A percentile compares a stretch with the other conserved stretches of the same genome.
These are phyloP conservation scores for Oceanodroma tethys DNA, from an alignment of 2,113 vertebrate genomes.

Conservation along the genomic window DNA sequence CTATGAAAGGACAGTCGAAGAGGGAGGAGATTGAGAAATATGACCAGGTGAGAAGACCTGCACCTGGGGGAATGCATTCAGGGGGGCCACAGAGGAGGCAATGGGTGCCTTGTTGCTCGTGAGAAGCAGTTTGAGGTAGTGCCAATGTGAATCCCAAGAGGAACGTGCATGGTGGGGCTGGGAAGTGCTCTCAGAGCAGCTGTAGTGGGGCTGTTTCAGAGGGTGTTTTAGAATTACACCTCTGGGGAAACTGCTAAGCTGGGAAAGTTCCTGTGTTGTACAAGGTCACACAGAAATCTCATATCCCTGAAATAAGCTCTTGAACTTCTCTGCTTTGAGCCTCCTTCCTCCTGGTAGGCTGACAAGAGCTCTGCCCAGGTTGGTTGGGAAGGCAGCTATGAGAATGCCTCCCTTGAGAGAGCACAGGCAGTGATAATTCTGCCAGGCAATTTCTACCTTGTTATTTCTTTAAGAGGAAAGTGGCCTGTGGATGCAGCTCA, in stretches of 20 bases:
- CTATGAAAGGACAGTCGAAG: neutral
- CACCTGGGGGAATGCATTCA: neutral
- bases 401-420: neutral
- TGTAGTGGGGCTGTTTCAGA: neutral
- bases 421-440: neutral
- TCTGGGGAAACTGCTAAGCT: conserved; percentile 24
- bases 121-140: neutral
- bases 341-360: neutral
- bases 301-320: neutral
- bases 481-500: neutral
- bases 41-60: neutral
- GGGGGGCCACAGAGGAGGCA: neutral
- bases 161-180: neutral
- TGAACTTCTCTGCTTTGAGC: neutral
- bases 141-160: neutral
- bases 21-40: neutral
- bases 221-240: neutral
- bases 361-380: neutral
- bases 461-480: neutral
- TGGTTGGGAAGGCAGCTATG: neutral
- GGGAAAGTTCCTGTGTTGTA: conserved; percentile 4
- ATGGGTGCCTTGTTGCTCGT: neutral
- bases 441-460: neutral
- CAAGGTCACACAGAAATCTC: neutral
- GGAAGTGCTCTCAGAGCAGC: neutral